Percentiles rank a stretch among this genome's conserved stretches.
Conservation (phyloP, 2,113 vertebrate species). For the Triplophysa rosa region DNA sequence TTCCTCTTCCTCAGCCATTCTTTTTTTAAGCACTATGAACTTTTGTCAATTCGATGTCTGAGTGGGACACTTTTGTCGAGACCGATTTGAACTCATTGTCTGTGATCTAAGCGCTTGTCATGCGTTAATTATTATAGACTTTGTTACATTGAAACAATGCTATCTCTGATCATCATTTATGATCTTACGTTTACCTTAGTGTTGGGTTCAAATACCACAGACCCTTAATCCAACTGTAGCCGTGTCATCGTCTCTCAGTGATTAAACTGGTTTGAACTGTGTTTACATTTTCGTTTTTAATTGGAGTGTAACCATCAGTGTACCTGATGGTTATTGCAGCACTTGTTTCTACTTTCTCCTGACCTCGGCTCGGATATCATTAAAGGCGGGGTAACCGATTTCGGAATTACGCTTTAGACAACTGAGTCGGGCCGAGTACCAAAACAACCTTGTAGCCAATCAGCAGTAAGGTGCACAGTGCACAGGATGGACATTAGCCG, state of each 20-base stretch:
- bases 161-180: not conserved
- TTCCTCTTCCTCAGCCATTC: conserved; percentile 38
- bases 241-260: not conserved
- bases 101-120: not conserved
- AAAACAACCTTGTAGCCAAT: no score
- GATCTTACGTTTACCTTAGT: not conserved
- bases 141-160: not conserved
- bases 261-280: conserved; percentile 30
- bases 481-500: no score
- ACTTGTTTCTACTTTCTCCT: conserved; percentile 18
- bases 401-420: no score
- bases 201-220: not conserved
- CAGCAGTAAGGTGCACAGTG: no score
- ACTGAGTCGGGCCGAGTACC: no score
- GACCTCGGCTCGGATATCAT: not conserved
- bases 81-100: not conserved
- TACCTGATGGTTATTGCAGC: not conserved
- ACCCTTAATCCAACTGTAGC: not conserved
- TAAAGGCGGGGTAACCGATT: no score
- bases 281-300: not conserved
- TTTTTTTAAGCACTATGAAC: conserved; percentile 28
- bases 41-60: conserved; percentile 13
- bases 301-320: no score
- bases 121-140: conserved; percentile 20
- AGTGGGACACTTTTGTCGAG: not conserved